Percentiles rank a stretch among this genome's conserved stretches.
Evolutionary conservation across 2,888 invertebrate species (phyloP).

Genomic region (Oeneis ivallda): DNA sequence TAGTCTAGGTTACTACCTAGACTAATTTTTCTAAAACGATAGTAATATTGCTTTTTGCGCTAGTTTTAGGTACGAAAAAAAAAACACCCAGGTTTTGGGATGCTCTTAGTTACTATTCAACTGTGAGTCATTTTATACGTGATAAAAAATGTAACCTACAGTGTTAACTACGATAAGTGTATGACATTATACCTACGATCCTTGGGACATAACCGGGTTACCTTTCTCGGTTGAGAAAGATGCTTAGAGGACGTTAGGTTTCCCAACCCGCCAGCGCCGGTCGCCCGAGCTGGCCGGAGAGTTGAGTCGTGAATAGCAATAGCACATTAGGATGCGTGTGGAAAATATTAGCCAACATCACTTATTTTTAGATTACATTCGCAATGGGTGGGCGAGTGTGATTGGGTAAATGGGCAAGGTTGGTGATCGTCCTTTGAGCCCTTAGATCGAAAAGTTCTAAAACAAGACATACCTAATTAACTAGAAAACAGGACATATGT

Average conservation of each 20-base stretch:
- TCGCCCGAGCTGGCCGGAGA: conserved; percentile 1
- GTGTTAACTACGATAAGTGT: background rate
- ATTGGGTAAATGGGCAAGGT: background rate
- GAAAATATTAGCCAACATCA: background rate
- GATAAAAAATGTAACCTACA: background rate
- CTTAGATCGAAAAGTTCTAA: background rate
- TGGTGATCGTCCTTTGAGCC: background rate
- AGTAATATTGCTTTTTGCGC: too few species aligned
- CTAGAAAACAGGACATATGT: too few species aligned
- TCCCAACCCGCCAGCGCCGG: conserved; percentile 27
- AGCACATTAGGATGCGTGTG: conserved; percentile 11
- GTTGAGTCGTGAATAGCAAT: conserved; percentile 33
- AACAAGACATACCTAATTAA: too few species aligned
- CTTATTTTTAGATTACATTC: conserved; percentile 7
- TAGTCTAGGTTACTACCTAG: too few species aligned
- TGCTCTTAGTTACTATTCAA: too few species aligned
- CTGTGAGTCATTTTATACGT: background rate
- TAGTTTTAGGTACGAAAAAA: too few species aligned
- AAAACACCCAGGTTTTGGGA: too few species aligned
- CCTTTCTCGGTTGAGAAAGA: conserved; percentile 33
- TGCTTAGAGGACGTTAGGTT: conserved; percentile 34
- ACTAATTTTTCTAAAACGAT: too few species aligned
- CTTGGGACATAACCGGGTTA: conserved; percentile 29
- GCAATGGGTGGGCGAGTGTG: background rate
- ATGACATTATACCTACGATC: conserved; percentile 15